Percentiles rank a stretch among this genome's conserved stretches.
phyloP scores from a whole-genome alignment of 2,797 vertebrate species.

The Mionectes olivaceus region DNA sequence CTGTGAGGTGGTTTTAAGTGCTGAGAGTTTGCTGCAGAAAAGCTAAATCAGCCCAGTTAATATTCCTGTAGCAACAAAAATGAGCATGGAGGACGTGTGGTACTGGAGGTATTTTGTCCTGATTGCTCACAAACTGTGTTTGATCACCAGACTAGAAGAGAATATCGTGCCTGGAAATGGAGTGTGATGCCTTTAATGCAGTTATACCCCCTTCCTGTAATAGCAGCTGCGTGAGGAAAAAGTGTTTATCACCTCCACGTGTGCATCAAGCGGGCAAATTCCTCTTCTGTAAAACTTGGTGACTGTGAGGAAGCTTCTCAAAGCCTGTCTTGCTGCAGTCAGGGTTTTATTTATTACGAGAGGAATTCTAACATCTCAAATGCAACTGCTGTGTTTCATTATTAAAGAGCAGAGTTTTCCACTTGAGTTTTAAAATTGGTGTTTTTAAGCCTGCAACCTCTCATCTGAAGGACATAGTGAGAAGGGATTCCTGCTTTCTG shows the following conservation, averaged over 20 bases:
- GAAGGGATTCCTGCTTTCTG: conserved; percentile 34
- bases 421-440: neutral
- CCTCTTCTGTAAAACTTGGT: neutral
- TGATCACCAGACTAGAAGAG: neutral
- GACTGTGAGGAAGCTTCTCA: neutral
- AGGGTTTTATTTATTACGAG: neutral
- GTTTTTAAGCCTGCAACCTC: conserved; percentile 16
- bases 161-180: neutral
- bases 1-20: neutral
- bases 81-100: neutral
- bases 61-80: neutral
- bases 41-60: neutral
- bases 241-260: fast-evolving
- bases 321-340: neutral
- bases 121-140: neutral
- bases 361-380: neutral
- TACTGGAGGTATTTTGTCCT: neutral
- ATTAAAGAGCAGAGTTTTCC: conserved; percentile 36
- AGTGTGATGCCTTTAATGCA: neutral
- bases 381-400: conserved; percentile 6
- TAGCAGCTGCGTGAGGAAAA: neutral
- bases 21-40: neutral
- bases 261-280: neutral
- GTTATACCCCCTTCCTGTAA: neutral
- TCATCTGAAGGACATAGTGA: neutral